Base-by-base conservation (phyloP, 2,888 invertebrate genomes). In the Leucophenga montana region DNA sequence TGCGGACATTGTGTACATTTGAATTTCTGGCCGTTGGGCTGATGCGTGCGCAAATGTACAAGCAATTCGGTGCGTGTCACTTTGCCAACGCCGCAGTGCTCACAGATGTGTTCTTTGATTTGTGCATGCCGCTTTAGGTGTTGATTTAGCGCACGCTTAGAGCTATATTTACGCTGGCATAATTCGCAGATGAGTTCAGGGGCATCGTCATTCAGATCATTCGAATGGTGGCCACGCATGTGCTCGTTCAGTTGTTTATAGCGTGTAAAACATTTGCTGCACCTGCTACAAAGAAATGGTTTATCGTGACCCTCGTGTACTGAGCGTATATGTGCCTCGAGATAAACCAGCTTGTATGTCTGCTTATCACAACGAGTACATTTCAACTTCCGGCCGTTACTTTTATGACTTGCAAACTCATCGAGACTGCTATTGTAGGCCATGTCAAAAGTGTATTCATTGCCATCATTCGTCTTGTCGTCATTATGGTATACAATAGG, bases 41-140 rank as follows among this genome's bases (percentile, higher is more conserved):
- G 82, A 67, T 87, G 87, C 5, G 82, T 86, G 6, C 86, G 86
- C 73, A 88, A 78, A 71, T 88, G 87, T 14, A 82, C 85, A 9
- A 80, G 75, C 6, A 87, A 68, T 62, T 87, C 87, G 5, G 85
- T 83, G 3, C 85, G 79, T 3, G 87, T 88, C 20, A 87, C 86
- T 70, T 87, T 88, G 0, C 80, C 85, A 6, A 82, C 82, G 2
- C 88, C 88, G 27, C 88, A 88, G 16, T 83, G 83, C 50, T 82
- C 77, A 68, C 88, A 88, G 0, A 84, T 75, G 44, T 87, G 85
- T 65, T 86, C 83, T 68, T 83, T 86, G 11, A 84, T 79, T 62
- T 87, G 78, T 0, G 83, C 80, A 56, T 88, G 88, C 0, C 88
- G 80, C 50, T 86, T 86, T 27, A 86, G 64, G 33, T 88, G 88